These are phyloP conservation scores for Chamaea fasciata DNA, from an alignment of 2,113 vertebrate species.

Conservation along the genomic window DNA sequence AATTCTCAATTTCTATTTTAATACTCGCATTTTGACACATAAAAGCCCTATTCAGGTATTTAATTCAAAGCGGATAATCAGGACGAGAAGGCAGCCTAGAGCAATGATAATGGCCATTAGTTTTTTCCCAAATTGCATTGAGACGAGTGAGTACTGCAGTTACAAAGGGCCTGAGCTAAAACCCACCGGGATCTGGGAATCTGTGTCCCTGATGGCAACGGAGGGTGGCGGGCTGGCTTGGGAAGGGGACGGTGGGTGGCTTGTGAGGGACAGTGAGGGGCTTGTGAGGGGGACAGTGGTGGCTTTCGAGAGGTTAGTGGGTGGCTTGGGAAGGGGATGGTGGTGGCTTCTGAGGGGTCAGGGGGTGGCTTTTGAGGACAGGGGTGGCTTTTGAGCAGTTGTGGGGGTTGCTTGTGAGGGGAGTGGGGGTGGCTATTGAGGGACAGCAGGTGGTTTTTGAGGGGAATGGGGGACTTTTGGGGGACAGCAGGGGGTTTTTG, in stretches of 20 bases:
- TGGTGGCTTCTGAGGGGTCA: background rate
- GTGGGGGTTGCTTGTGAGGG: background rate
- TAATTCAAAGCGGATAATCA: background rate
- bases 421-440: background rate
- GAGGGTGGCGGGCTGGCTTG: background rate
- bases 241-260: background rate
- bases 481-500: background rate
- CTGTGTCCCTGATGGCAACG: background rate
- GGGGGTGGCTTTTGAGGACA: background rate
- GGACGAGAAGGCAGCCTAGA: background rate
- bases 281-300: no score
- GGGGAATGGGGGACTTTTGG: background rate
- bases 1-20: background rate
- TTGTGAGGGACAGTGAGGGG: no score
- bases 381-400: background rate
- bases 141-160: rapidly evolving
- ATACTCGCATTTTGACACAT: background rate
- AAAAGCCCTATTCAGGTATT: background rate
- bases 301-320: background rate
- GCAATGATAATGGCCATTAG: background rate
- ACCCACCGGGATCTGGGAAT: rapidly evolving
- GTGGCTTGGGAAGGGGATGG: background rate
- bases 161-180: background rate
- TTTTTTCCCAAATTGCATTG: background rate
- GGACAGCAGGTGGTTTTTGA: background rate